These are phyloP conservation scores for Coluber constrictor DNA, from an alignment of 2,797 vertebrate genomes.

Conservation along the genomic window DNA sequence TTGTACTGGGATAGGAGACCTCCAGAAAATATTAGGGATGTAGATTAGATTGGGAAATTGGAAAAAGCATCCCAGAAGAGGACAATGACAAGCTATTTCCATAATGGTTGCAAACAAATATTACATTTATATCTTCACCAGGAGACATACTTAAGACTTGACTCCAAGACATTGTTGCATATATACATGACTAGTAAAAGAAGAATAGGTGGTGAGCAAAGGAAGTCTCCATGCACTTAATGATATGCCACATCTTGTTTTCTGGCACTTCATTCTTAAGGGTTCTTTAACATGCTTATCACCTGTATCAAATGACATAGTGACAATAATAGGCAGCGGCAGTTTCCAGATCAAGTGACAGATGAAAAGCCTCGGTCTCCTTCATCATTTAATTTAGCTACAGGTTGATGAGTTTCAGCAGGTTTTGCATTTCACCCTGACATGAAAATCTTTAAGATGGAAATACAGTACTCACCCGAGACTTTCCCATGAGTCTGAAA, in stretches of 20 bases:
- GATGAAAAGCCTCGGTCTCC: conserved; percentile 4
- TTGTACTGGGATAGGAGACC: neutral
- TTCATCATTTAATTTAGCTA: conserved; percentile 27
- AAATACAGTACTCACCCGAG: conserved; percentile 39
- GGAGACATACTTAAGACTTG: neutral
- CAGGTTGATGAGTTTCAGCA: conserved; percentile 15
- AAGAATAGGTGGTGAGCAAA: neutral
- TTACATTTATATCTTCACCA: neutral
- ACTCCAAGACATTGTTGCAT: neutral
- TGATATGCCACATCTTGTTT: conserved; percentile 9
- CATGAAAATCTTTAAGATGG: conserved; percentile 29
- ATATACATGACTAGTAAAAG: neutral
- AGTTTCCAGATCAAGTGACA: conserved; percentile 24
- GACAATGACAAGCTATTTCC: neutral
- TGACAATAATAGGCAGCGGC: neutral
- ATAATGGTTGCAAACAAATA: neutral
- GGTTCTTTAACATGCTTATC: conserved; percentile 5
- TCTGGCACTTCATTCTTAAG: conserved; percentile 31
- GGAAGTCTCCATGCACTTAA: neutral
- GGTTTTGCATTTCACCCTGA: conserved; percentile 36
- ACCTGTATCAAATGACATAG: neutral
- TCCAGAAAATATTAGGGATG: neutral
- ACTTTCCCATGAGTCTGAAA: conserved; percentile 58
- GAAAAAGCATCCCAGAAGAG: neutral
- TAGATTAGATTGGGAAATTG: neutral